Conservation (phyloP, 2,888 invertebrate species). For the Phengaris arion region DNA sequence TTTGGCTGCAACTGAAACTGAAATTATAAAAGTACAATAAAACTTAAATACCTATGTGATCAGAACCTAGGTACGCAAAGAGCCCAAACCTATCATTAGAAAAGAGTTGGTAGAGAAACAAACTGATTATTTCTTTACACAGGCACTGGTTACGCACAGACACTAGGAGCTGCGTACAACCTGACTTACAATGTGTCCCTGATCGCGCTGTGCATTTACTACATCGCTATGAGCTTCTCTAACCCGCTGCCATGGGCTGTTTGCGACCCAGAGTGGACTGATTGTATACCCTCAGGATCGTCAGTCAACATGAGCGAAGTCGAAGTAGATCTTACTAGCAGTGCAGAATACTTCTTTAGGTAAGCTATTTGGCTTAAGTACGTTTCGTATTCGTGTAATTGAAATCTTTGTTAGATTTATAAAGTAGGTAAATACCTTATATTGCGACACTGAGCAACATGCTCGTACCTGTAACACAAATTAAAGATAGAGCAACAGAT, state of each 20-base stretch:
- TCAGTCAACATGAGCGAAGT: constrained; percentile 42
- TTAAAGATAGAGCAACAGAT: too few relatives aligned
- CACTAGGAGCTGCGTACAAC: constrained; percentile 82
- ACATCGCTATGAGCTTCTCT: constrained; percentile 85
- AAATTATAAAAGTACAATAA: too few relatives aligned
- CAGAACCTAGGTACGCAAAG: too few relatives aligned
- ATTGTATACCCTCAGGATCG: constrained; percentile 63
- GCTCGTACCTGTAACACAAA: too few relatives aligned
- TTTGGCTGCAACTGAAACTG: too few relatives aligned
- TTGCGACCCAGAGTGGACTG: constrained; percentile 80
- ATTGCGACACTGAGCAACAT: too few relatives aligned
- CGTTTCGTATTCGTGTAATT: too few relatives aligned
- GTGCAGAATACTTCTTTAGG: constrained; percentile 81
- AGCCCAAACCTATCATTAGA: too few relatives aligned
- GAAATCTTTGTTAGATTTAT: too few relatives aligned
- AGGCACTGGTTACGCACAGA: constrained; percentile 85
- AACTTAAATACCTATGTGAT: too few relatives aligned
- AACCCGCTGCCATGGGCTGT: constrained; percentile 85
- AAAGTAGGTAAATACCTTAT: too few relatives aligned
- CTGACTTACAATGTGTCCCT: constrained; percentile 88
- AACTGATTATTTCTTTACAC: constrained; percentile 36
- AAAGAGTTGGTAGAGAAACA: too few relatives aligned
- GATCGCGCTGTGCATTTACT: constrained; percentile 86
- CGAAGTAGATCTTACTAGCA: constrained; percentile 61
- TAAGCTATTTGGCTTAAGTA: constrained; percentile 44